phyloP scores from a whole-genome alignment of 2,888 invertebrate species.

The Bombylius discolor region DNA sequence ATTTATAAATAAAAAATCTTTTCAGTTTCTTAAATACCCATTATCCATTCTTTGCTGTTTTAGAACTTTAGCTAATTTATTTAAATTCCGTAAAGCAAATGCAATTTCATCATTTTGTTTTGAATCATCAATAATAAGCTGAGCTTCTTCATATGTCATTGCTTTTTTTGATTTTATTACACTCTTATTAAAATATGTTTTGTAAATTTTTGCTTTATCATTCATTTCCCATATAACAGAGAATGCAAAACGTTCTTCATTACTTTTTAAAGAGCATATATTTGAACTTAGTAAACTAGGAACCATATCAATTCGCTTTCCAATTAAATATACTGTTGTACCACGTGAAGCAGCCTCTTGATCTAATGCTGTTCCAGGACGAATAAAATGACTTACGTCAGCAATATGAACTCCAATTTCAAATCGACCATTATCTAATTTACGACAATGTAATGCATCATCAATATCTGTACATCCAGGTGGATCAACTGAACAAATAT shows the following conservation, averaged over 20 bases:
- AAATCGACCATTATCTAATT: slow-evolving; percentile 55
- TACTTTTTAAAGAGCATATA: slow-evolving; percentile 83
- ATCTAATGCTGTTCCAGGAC: slow-evolving; percentile 85
- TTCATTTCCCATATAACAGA: slow-evolving; percentile 93
- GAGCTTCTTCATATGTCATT: slow-evolving; percentile 95
- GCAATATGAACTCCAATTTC: slow-evolving; percentile 97
- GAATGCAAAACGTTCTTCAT: slow-evolving; percentile 86
- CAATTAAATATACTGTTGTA: slow-evolving; percentile 93
- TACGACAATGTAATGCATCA: slow-evolving; percentile 86
- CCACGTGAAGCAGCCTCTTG: slow-evolving; percentile 84
- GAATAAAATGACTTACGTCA: slow-evolving; percentile 94
- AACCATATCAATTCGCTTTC: slow-evolving; percentile 84
- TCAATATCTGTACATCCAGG: slow-evolving; percentile 99
- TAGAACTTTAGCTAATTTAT: slow-evolving; percentile 79
- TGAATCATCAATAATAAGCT: slow-evolving; percentile 79
- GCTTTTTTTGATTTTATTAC: slow-evolving; percentile 84
- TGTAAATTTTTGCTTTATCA: slow-evolving; percentile 64
- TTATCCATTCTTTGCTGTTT: slow-evolving; percentile 72
- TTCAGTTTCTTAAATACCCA: slow-evolving; percentile 41
- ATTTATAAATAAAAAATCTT: background rate
- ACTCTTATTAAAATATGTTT: slow-evolving; percentile 78
- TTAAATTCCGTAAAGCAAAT: slow-evolving; percentile 64
- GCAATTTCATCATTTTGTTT: slow-evolving; percentile 58
- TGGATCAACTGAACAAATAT: slow-evolving; percentile 93
- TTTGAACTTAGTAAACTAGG: slow-evolving; percentile 85